Base-by-base conservation (phyloP, 23 tunicate species). In the Halocynthia roretzi region DNA sequence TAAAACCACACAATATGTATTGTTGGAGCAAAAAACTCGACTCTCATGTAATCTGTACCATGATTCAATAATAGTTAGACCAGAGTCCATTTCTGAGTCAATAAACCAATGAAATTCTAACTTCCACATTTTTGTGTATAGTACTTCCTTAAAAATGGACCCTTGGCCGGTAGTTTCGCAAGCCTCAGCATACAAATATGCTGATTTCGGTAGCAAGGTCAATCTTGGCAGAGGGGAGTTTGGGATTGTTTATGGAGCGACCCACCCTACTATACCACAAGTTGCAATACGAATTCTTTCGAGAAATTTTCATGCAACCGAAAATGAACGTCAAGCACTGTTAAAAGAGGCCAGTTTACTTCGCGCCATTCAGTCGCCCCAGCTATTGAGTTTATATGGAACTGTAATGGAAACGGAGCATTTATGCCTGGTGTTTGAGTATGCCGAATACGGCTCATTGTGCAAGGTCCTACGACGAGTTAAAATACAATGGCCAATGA, bases 391-490 rank as follows among this genome's bases (percentile, higher is more conserved):
- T 18, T 68, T 80, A 53, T 68, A 50, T 52, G 90, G 90, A 6
- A 51, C 70, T 52, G 90, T 85, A 6, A 80, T 79, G 80, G 90
- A 85, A 53, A 72, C 78, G 10, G 75, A 44, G 10, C 87, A 83
- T 76, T 82, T 85, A 14, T 80, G 90, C 54, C 77, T 85, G 0
- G 75, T 85, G 14, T 85, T 48, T 55, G 90, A 85, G 31, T 73
- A 72, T 71, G 90, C 90, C 48, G 84, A 85, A 19, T 80, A 71
- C 54, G 90, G 90, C 2, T 61, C 81, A 17, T 68, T 85, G 52
- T 2, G 51, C 10, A 79, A 85, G 66, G 58, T 76, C n/a, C 18
- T 85, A 31, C 60, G 54, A 7, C 51, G 84, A 18, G 8, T 22
- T 23, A 40, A 82, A 10, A 54, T 78, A 7, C 67, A 75, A 14